Base-by-base conservation (phyloP, 2,797 vertebrate genomes). In the Alectoris magna region DNA sequence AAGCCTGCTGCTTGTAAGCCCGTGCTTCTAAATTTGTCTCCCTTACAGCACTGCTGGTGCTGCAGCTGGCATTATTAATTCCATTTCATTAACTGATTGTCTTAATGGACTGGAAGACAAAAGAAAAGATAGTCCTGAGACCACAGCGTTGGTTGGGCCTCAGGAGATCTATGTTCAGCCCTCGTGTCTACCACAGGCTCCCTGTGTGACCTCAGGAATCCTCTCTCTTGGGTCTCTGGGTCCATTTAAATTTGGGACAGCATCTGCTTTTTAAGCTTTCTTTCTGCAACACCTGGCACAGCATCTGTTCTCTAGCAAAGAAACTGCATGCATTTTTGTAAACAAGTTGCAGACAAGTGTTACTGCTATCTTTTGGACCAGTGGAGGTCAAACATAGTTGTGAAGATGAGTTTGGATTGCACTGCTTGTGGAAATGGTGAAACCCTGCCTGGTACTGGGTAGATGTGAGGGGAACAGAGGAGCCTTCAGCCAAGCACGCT, bases 21-120 rank as follows among this genome's bases (percentile, higher is more conserved):
- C 15, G 8, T 70, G 49, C 64, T 87, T 58, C 77, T 91, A 90
- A 73, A 29, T 84, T 76, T 87, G 63, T 71, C 83, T 88, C 41
- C 72, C n/a, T 84, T 73, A 59, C 58, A 88, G 91, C 64, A 64
- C 43, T 93, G 91, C 83, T 95, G 94, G 89, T 92, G 58, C 71
- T 94, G 89, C 89, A 96, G 83, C 83, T 95, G 89, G 85, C 77
- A 82, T 92, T 94, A 92, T 93, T 95, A 95, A 95, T 86, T 89
- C 93, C 59, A 91, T 94, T 94, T 95, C 92, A 96, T 95, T 93
- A 95, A 92, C 58, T 64, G 77, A 88, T 91, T 87, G 68, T 93
- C 83, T 43, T 92, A 92, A 92, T 94, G 94, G 67, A 84, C 92
- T 88, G 77, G 68, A 92, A 95, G 92, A 94, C 92, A 95, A 93